Evolutionary conservation across 2,888 invertebrate genomes (phyloP), one percentile per base, ranked within the genome.

Genomic region (Caenorhabditis sp.): DNA sequence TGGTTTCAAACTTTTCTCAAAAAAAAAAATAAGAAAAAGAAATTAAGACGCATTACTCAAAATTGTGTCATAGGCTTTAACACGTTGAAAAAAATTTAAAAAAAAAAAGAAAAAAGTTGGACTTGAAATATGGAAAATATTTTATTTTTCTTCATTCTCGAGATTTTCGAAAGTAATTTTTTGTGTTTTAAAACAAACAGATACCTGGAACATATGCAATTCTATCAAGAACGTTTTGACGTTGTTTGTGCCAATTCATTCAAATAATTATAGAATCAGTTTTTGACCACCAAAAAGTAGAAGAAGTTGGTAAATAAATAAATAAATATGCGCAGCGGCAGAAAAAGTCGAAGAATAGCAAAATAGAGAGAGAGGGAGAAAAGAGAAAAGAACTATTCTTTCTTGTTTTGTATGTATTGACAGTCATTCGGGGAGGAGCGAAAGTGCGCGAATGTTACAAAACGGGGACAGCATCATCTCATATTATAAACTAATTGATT

Each of bases 191-290:
- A 25, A 50, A 43, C 20, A 27, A 31, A n/a, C 23, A 4, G 31
- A n/a, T 20, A 73, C 73, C 73, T 65, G 73, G 69, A 21, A 74
- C 27, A 31, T 60, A 74, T 20, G 69, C 73, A 57, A 74, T 59
- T 58, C 73, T 63, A 61, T 74, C 69, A 38, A 74, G 60, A 38
- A 74, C 73, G 49, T 74, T 57, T 49, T 74, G 69, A 43, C 63
- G 63, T 27, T 74, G 66, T 20, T 69, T 69, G 23, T 74, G 69
- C 73, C 73, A 74, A 58, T 63, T 74, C 73, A 74, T 73, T 31
- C 50, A 26, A 17, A 12, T 52, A 3, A 10, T 17, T 50, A 12
- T 10, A 36, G 10, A 36, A 17, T 43, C 17, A 17, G 7, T 52
- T 50, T 50, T 50, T 52, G 52, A 23, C n/a, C 7, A 52, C 52